These are phyloP conservation scores for Ctenodactylus gundi DNA, from an alignment of 2,113 vertebrate species.

Conservation along the genomic window DNA sequence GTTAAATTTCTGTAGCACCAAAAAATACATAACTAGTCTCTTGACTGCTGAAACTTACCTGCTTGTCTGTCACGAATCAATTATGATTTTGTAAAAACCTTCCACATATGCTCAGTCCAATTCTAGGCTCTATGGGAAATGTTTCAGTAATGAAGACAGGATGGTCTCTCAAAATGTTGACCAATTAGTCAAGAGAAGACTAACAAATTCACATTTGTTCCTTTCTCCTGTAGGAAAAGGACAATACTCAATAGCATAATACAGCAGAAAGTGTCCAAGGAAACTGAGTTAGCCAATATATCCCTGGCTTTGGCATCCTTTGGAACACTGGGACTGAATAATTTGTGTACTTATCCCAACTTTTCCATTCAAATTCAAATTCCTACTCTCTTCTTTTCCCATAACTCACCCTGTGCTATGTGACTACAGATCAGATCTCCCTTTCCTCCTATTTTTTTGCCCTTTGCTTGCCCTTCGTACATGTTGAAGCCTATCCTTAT, in stretches of 20 bases:
- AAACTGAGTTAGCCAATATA: not conserved
- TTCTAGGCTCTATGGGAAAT: not conserved
- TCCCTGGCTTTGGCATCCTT: not conserved
- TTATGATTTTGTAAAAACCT: not conserved
- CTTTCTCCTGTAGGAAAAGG: not conserved
- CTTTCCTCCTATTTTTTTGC: not conserved
- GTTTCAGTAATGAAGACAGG: not conserved
- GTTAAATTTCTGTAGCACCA: not conserved
- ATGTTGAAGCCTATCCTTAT: not conserved
- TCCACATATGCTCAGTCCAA: no score
- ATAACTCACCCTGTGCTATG: not conserved
- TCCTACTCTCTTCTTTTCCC: not conserved
- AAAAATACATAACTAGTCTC: constrained; percentile 28
- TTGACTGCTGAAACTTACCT: constrained; percentile 20
- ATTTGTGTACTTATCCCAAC: not conserved
- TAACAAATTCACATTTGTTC: not conserved
- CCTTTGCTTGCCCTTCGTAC: not conserved
- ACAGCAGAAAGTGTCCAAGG: no score
- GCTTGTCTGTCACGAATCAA: not conserved
- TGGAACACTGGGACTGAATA: not conserved
- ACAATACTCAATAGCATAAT: accelerated
- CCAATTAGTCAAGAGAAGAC: not conserved
- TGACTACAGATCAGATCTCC: not conserved
- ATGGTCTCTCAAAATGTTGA: not conserved
- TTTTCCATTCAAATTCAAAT: not conserved